phyloP scores from a whole-genome alignment of 2,113 vertebrate genomes.

The Corydoras maculifer region DNA sequence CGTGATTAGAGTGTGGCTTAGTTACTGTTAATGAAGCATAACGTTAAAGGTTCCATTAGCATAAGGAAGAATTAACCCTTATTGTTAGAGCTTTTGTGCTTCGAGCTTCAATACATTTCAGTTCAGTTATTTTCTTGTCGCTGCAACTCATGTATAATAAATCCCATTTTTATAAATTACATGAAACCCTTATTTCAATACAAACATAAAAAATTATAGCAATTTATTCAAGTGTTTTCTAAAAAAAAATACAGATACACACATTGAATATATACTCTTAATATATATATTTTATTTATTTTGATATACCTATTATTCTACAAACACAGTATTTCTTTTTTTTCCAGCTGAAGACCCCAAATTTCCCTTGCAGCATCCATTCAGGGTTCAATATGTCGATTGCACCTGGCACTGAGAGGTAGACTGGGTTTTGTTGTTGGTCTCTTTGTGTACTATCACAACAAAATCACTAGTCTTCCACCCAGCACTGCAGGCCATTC shows the following conservation, averaged over 20 bases:
- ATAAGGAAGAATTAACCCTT: not conserved
- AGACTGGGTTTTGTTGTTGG: conserved; percentile 81
- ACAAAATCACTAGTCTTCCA: conserved; percentile 92
- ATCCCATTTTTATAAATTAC: too few relatives aligned
- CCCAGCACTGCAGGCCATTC: conserved; percentile 53
- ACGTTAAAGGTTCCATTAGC: not conserved
- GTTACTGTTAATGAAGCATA: not conserved
- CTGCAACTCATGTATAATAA: too few relatives aligned
- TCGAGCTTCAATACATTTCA: too few relatives aligned
- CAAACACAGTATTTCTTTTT: not conserved
- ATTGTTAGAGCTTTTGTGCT: not conserved
- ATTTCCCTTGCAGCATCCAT: not conserved
- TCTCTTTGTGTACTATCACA: conserved; percentile 59
- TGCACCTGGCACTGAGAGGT: conserved; percentile 60
- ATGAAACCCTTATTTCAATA: too few relatives aligned
- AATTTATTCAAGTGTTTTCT: not conserved
- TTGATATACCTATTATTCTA: not conserved
- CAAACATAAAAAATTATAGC: too few relatives aligned
- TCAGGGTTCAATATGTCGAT: not conserved
- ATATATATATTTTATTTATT: not conserved
- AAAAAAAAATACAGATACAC: not conserved
- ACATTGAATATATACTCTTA: not conserved
- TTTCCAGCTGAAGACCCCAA: not conserved
- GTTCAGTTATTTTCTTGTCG: too few relatives aligned
- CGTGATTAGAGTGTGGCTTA: not conserved